Evolutionary conservation across 1,140 invertebrate species (phyloP).

Genomic region (Ditylenchus dipsaci): DNA sequence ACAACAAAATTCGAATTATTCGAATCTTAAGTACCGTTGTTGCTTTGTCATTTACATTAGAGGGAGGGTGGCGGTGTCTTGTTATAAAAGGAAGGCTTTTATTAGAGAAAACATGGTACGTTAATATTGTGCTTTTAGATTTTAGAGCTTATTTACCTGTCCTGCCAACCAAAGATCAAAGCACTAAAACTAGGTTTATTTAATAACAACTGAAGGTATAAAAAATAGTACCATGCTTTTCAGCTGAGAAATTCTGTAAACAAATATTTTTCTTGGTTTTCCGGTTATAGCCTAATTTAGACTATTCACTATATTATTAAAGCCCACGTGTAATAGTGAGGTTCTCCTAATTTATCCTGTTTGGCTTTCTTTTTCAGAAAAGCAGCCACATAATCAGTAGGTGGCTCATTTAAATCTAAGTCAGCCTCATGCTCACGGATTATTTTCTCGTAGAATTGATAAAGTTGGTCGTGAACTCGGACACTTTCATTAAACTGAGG

Average conservation of each 20-base stretch:
- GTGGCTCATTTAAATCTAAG: conserved; percentile 14
- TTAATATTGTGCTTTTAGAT: neutral
- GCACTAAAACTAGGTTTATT: neutral
- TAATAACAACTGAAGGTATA: neutral
- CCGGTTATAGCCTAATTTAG: no score
- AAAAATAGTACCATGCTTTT: no score
- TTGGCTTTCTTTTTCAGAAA: conserved; percentile 26
- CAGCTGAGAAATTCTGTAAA: no score
- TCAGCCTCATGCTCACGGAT: conserved; percentile 9
- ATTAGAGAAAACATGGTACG: no score
- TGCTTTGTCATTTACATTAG: no score
- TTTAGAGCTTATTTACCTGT: neutral
- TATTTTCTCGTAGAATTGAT: conserved; percentile 7
- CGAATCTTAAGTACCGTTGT: no score
- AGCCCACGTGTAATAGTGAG: conserved; percentile 19
- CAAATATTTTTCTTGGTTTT: no score
- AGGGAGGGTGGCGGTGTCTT: no score
- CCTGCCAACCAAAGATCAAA: neutral
- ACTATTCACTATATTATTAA: no score
- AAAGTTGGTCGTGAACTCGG: neutral
- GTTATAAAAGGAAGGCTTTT: no score
- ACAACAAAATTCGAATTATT: no score
- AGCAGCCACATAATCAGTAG: conserved; percentile 26
- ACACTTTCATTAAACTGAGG: neutral
- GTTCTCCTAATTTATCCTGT: conserved; percentile 7